Base-by-base conservation (phyloP, 2,113 vertebrate genomes). In the Rafetus swinhoei region DNA sequence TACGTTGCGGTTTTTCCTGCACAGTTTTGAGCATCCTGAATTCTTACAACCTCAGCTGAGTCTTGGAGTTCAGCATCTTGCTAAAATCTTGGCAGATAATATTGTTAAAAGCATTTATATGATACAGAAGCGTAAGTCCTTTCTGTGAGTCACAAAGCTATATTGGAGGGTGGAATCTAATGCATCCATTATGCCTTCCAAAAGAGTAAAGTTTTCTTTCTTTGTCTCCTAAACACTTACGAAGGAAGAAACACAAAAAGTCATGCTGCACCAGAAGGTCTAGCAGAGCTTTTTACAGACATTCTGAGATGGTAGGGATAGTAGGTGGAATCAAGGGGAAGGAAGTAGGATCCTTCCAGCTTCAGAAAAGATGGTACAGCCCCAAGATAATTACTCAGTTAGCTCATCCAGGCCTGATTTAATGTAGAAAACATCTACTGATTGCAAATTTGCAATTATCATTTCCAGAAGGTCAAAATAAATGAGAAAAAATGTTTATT, bases 121-220 rank as follows among this genome's bases (percentile, higher is more conserved):
- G 65, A 35, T 18, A 35, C 5, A 35, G 32, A 12, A n/a, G 32
- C 32, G 32, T 69, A 21, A 72, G 32, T 72, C 65, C 59, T 62
- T 62, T 62, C 59, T 13, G 56, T 39, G 52, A 84, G 62, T 35
- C 74, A 12, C 57, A 52, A 60, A 84, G 15, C 9, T 59, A 25
- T 60, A 7, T 60, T 19, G n/a, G 76, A 77, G n/a, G 9, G 35
- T 25, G 72, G 60, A 88, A 79, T 79, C 50, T 65, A 80, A 56
- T 29, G 16, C 7, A 19, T 27, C 10, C 7, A 35, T 0, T 24
- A 19, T 56, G 32, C 24, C 35, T 72, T 3, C 4, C 5, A 50
- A 29, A 85, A 79, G 32, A 79, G n/a, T 65, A n/a, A 13, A 3
- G 0, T 0, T 39, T 79, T 21, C 82, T 15, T 32, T 85, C 54